Evolutionary conservation across 2,113 vertebrate genomes (phyloP).

Genomic region (Stegostoma tigrinum): DNA sequence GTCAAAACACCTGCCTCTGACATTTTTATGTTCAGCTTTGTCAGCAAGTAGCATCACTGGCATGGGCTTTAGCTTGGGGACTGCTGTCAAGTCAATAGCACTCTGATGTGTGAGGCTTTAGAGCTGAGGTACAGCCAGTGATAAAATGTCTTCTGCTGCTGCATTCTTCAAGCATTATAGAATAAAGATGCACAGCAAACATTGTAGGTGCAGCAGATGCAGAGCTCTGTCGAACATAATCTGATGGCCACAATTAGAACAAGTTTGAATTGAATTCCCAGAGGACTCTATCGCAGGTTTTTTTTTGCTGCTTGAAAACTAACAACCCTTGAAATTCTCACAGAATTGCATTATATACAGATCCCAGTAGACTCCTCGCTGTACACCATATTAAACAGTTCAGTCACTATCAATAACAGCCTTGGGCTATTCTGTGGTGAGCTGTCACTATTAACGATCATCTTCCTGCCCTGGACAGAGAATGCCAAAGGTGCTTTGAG

Average conservation of each 20-base stretch:
- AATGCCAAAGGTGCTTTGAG: not conserved
- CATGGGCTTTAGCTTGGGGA: too few relatives aligned
- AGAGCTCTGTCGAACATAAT: not conserved
- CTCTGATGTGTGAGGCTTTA: not conserved
- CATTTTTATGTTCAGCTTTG: too few relatives aligned
- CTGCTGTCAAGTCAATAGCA: too few relatives aligned
- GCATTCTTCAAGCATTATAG: not conserved
- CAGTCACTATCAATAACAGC: constrained; percentile 18
- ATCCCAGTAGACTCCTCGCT: not conserved
- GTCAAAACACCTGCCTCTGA: too few relatives aligned
- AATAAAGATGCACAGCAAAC: not conserved
- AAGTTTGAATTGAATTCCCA: not conserved
- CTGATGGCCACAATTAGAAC: not conserved
- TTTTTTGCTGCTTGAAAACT: not conserved
- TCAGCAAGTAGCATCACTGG: too few relatives aligned
- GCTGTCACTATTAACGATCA: not conserved
- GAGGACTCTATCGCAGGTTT: not conserved
- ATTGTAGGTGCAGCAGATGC: not conserved
- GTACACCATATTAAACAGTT: constrained; percentile 3
- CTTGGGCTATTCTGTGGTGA: not conserved
- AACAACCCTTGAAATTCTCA: constrained; percentile 27
- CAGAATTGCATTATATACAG: not conserved
- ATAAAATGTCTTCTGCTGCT: not conserved
- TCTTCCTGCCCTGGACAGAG: not conserved
- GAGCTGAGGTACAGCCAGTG: not conserved